Conservation (phyloP, 2,888 invertebrate genomes). For the Noctuana brunneofusca region DNA sequence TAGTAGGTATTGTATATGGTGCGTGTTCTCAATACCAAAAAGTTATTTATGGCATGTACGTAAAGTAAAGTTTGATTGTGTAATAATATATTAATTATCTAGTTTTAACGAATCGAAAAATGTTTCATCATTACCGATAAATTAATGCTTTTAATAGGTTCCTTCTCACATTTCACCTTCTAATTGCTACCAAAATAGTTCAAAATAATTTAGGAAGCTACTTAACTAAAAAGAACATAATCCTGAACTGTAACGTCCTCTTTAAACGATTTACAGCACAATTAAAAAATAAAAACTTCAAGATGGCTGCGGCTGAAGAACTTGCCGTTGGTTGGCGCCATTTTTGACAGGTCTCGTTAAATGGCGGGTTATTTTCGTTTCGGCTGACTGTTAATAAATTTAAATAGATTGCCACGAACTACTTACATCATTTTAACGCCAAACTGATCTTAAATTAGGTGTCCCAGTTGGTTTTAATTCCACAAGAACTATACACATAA, state of each 20-base stretch:
- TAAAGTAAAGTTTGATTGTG: background rate
- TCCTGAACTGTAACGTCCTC: background rate
- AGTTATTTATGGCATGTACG: too few species aligned
- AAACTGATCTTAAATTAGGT: background rate
- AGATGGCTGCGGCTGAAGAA: background rate
- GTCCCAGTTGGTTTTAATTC: too few species aligned
- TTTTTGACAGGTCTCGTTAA: constrained; percentile 1
- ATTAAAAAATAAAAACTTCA: background rate
- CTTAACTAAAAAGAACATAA: background rate
- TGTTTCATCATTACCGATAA: constrained; percentile 1
- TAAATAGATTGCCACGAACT: background rate
- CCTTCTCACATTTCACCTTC: constrained; percentile 6
- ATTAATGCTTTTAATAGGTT: background rate
- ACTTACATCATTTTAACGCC: constrained; percentile 2
- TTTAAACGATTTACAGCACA: constrained; percentile 2
- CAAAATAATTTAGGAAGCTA: background rate
- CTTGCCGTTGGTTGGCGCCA: background rate
- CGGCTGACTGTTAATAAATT: background rate
- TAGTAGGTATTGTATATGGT: too few species aligned
- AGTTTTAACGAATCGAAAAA: constrained; percentile 1
- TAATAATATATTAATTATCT: background rate
- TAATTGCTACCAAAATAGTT: constrained; percentile 6
- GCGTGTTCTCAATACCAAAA: too few species aligned
- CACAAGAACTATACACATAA: too few species aligned
- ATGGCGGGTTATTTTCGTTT: background rate